Percentiles rank a stretch among this genome's conserved stretches.
Conservation (phyloP, 2,113 vertebrate genomes). For the Neolamprologus hecqui region DNA sequence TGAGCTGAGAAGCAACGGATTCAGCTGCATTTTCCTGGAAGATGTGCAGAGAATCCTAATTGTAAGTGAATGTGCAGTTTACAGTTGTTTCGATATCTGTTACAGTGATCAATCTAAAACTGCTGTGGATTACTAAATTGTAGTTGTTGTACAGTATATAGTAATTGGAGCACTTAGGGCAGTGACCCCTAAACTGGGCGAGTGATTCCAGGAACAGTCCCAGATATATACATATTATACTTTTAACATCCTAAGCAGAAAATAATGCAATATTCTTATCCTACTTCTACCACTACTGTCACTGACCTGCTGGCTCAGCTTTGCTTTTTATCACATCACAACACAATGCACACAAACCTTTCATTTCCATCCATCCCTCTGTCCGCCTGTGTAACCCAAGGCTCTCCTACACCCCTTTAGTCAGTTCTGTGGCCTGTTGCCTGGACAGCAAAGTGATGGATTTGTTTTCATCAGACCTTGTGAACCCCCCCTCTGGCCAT, state of each 20-base stretch:
- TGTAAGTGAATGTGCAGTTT: neutral
- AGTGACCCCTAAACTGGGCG: neutral
- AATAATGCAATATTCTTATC: neutral
- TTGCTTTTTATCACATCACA: neutral
- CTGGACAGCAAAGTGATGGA: slow-evolving; percentile 52
- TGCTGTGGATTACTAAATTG: neutral
- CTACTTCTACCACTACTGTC: neutral
- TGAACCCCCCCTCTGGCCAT: slow-evolving; percentile 37
- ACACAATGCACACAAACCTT: neutral
- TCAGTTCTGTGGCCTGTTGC: slow-evolving; percentile 15
- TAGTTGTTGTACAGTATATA: neutral
- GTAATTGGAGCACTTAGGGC: neutral
- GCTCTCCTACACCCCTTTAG: neutral
- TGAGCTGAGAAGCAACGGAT: neutral
- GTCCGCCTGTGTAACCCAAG: neutral
- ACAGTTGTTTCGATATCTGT: neutral
- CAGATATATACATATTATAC: neutral
- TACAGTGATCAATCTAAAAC: neutral
- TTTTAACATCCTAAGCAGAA: neutral
- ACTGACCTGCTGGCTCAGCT: neutral
- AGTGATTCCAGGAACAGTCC: neutral
- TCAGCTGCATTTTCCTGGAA: neutral
- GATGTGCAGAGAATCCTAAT: neutral
- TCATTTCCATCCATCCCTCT: slow-evolving; percentile 6
- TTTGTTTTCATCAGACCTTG: slow-evolving; percentile 57